Conservation (phyloP, 1,140 invertebrate genomes). For the Platorchestia sp. region DNA sequence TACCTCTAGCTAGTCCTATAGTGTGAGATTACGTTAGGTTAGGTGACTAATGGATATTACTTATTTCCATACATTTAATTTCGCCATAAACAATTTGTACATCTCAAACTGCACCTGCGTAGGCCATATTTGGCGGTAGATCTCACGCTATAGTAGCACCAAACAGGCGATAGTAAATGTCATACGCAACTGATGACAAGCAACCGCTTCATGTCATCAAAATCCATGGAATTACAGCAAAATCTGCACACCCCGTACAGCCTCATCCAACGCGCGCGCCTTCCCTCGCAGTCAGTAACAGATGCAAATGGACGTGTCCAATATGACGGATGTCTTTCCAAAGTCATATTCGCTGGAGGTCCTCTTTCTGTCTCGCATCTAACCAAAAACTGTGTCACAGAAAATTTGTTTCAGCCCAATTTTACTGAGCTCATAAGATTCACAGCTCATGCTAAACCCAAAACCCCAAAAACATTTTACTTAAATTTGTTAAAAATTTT, state of each 20-base stretch:
- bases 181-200: background rate
- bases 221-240: background rate
- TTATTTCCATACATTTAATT: too few relatives aligned
- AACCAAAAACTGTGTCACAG: background rate
- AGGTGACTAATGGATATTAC: too few relatives aligned
- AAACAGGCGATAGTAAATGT: background rate
- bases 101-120: too few relatives aligned
- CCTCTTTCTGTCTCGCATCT: background rate
- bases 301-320: background rate
- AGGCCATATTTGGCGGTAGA: too few relatives aligned
- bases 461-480: background rate
- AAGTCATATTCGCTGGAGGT: background rate
- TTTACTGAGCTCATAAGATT: background rate
- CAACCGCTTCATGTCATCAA: background rate
- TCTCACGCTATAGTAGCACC: too few relatives aligned
- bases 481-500: background rate
- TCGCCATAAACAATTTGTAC: too few relatives aligned
- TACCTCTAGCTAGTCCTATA: too few relatives aligned
- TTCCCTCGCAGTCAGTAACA: constrained; percentile 6
- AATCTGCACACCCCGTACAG: background rate
- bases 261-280: background rate
- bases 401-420: background rate
- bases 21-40: too few relatives aligned
- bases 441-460: background rate
- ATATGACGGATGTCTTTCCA: background rate